Conservation (phyloP, 2,888 invertebrate genomes). For the Tetheella fluctuosa region DNA sequence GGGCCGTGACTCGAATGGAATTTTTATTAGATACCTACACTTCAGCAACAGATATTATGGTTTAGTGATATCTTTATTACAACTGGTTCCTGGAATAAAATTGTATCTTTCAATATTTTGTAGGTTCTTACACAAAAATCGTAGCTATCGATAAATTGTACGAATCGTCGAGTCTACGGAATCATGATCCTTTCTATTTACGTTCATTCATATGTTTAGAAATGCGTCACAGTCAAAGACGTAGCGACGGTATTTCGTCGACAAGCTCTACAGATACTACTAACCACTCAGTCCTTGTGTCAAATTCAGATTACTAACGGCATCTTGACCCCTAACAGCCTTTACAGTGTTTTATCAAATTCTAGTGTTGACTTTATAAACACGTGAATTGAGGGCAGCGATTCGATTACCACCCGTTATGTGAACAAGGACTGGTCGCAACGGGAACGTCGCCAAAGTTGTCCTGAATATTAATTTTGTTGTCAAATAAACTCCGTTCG, state of each 20-base stretch:
- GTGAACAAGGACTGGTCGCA: constrained; percentile 55
- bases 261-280: neutral
- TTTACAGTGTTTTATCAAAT: constrained; percentile 27
- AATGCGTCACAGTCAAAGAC: neutral
- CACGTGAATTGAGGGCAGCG: constrained; percentile 52
- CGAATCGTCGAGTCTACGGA: neutral
- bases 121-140: neutral
- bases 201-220: neutral
- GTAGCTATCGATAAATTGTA: neutral
- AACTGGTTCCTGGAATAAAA: constrained; percentile 1
- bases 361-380: constrained; percentile 39
- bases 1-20: constrained; percentile 19
- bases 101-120: neutral
- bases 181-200: neutral
- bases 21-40: constrained; percentile 22
- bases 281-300: constrained; percentile 5
- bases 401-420: constrained; percentile 59
- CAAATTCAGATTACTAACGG: constrained; percentile 7
- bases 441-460: constrained; percentile 59
- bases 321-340: constrained; percentile 14
- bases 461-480: constrained; percentile 71
- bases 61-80: neutral
- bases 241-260: neutral
- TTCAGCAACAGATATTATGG: constrained; percentile 8
- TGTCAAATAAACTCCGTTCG: constrained; percentile 52